Percentiles rank a stretch among this genome's conserved stretches.
Conservation (phyloP, 2,888 invertebrate species). For the Muschampia plurimacula region DNA sequence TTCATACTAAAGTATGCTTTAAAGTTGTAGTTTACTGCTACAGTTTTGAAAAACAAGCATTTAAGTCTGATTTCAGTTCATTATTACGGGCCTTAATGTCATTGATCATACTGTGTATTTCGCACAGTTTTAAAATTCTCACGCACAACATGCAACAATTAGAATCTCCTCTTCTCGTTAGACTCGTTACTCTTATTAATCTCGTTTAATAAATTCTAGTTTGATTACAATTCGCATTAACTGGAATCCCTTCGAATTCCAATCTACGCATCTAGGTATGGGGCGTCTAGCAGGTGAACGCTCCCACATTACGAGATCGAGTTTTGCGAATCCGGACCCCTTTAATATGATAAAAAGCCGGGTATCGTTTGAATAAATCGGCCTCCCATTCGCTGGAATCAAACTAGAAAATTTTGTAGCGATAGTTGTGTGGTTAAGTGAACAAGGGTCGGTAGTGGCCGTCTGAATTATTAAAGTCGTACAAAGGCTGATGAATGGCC, state of each 20-base stretch:
- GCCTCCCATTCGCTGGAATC: slow-evolving; percentile 24
- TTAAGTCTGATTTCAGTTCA: too few relatives aligned
- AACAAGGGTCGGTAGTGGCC: slow-evolving; percentile 54
- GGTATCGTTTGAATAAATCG: slow-evolving; percentile 34
- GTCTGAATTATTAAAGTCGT: slow-evolving; percentile 72
- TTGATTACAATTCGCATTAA: slow-evolving; percentile 48
- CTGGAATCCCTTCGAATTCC: slow-evolving; percentile 49
- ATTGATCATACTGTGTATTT: slow-evolving; percentile 17
- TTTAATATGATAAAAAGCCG: slow-evolving; percentile 19
- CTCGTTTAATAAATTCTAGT: slow-evolving; percentile 50
- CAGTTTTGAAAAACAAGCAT: too few relatives aligned
- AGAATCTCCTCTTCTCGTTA: slow-evolving; percentile 47
- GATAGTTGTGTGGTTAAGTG: slow-evolving; percentile 34
- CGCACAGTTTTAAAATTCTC: slow-evolving; percentile 42
- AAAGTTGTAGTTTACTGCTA: too few relatives aligned
- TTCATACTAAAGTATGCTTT: too few relatives aligned
- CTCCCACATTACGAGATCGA: slow-evolving; percentile 56
- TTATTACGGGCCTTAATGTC: background rate
- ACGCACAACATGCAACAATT: slow-evolving; percentile 48
- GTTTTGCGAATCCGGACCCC: slow-evolving; percentile 56
- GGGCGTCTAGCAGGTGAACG: slow-evolving; percentile 60
- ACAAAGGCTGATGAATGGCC: slow-evolving; percentile 67
- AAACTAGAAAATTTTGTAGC: slow-evolving; percentile 36
- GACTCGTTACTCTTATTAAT: slow-evolving; percentile 43
- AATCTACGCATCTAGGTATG: slow-evolving; percentile 48